Evolutionary conservation across 2,797 vertebrate genomes (phyloP).

Genomic region (Bryconaethiops microstoma): DNA sequence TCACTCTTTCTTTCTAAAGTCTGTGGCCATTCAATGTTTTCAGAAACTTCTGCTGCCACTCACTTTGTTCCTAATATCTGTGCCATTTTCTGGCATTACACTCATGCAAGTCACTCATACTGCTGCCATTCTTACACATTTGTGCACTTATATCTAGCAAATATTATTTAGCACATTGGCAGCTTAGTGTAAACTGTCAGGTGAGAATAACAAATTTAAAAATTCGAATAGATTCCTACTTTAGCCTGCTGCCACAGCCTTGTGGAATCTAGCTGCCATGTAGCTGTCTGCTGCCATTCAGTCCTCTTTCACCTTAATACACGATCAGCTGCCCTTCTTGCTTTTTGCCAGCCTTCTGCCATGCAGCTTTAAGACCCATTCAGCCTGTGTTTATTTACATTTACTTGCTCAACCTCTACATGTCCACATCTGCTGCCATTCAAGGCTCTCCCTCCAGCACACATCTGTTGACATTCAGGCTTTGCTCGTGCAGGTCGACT

Average conservation of each 20-base stretch:
- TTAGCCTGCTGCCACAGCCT: background rate
- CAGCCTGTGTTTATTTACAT: background rate
- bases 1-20: no score
- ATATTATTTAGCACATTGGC: no score
- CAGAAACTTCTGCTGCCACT: no score
- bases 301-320: background rate
- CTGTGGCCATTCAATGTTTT: no score
- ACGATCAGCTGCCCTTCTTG: background rate
- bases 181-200: no score
- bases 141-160: no score
- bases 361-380: background rate
- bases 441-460: background rate
- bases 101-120: no score
- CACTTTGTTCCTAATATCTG: no score
- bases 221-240: no score
- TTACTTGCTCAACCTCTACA: background rate
- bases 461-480: constrained; percentile 24
- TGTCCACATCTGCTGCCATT: background rate
- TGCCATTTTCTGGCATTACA: no score
- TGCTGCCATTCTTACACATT: no score
- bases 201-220: no score
- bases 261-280: background rate
- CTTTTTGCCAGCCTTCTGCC: background rate
- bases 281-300: background rate
- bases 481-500: constrained; percentile 9